A percentile compares a stretch with the other conserved stretches of the same genome.
Evolutionary conservation across 2,797 vertebrate genomes (phyloP).

Genomic region (Apodemus agrarius): DNA sequence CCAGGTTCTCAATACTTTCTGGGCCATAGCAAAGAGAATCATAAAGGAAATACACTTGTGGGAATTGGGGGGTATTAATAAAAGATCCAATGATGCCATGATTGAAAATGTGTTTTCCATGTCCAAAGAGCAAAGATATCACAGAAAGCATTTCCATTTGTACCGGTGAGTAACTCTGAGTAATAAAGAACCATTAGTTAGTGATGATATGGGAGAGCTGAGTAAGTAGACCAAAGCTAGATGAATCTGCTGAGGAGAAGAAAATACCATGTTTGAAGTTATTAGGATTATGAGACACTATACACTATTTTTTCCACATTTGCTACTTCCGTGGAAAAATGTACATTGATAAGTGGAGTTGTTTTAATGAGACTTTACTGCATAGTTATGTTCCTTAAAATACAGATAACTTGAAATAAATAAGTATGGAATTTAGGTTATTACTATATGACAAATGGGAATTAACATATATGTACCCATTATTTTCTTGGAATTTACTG

Average conservation of each 20-base stretch:
- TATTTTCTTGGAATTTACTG: constrained; percentile 20
- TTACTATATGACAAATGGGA: not conserved
- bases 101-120: constrained; percentile 13
- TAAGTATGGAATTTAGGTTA: not conserved
- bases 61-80: constrained; percentile 49
- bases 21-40: constrained; percentile 28
- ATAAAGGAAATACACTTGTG: constrained; percentile 53
- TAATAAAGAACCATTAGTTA: constrained; percentile 33
- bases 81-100: constrained; percentile 34
- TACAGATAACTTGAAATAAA: not conserved
- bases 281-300: not conserved
- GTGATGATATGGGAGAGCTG: not conserved
- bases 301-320: not conserved
- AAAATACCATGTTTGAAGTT: not conserved
- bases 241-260: not conserved
- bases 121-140: constrained; percentile 18
- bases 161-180: not conserved
- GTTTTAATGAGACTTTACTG: not conserved
- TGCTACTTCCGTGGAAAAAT: not conserved
- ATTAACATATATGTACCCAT: not conserved
- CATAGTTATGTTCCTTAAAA: not conserved
- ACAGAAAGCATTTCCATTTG: not conserved
- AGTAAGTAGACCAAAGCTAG: not conserved
- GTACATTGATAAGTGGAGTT: not conserved
- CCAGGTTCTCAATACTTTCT: not conserved